Conservation (phyloP, 1,140 invertebrate species). For the Bombus huntii region DNA sequence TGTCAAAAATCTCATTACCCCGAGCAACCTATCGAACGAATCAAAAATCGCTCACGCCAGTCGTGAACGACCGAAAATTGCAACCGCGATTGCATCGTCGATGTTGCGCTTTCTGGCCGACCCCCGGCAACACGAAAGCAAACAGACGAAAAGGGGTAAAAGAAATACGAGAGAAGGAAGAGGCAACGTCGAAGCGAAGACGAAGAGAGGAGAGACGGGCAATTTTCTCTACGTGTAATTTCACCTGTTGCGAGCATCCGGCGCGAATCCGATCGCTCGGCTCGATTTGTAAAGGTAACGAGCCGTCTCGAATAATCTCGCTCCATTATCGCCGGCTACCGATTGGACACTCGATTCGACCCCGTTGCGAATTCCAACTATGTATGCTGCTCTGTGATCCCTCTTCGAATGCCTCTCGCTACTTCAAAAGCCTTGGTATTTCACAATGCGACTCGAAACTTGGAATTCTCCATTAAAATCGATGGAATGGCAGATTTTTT, state of each 20-base stretch:
- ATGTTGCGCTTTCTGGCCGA: too few relatives aligned
- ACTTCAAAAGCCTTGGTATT: not conserved
- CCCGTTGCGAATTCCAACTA: not conserved
- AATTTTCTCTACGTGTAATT: constrained; percentile 76
- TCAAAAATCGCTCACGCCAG: not conserved
- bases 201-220: constrained; percentile 56
- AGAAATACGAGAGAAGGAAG: constrained; percentile 1
- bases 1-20: too few relatives aligned
- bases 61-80: constrained; percentile 6
- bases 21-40: not conserved
- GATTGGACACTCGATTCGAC: not conserved
- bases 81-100: not conserved
- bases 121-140: too few relatives aligned
- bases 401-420: not conserved
- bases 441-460: not conserved
- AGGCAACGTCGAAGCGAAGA: not conserved
- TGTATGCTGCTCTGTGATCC: too few relatives aligned
- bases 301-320: constrained; percentile 47
- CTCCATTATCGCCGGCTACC: constrained; percentile 53
- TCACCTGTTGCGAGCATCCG: constrained; percentile 75
- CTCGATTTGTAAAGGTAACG: constrained; percentile 69
- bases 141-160: not conserved
- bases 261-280: constrained; percentile 68
- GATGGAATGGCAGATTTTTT: too few relatives aligned
- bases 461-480: not conserved